Percentiles rank a stretch among this genome's conserved stretches.
phyloP scores from a whole-genome alignment of 2,797 vertebrate species.

The Pogoniulus pusillus region DNA sequence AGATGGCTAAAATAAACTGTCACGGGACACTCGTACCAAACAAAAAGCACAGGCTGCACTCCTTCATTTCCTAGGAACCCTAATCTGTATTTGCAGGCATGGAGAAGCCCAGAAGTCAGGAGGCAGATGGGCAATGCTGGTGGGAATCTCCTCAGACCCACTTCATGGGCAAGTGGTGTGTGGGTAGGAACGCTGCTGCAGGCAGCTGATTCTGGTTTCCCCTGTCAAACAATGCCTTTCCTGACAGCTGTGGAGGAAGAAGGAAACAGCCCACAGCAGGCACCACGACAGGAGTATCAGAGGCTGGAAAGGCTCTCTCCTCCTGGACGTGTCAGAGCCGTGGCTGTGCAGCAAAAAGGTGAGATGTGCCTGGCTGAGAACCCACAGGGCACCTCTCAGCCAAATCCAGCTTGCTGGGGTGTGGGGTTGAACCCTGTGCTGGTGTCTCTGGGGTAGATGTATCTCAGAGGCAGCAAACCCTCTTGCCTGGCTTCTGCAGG shows the following conservation, averaged over 20 bases:
- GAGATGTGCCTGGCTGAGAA: background rate
- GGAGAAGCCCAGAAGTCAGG: background rate
- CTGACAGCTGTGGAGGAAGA: background rate
- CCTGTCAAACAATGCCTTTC: background rate
- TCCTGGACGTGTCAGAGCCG: fast-evolving
- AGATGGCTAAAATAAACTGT: constrained; percentile 16
- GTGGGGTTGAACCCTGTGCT: background rate
- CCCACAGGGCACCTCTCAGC: fast-evolving
- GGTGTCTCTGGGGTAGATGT: background rate
- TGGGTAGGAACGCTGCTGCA: background rate
- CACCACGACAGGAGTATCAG: fast-evolving
- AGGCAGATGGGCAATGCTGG: background rate
- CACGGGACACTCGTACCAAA: background rate
- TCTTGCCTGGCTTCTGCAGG: background rate
- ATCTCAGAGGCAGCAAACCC: background rate
- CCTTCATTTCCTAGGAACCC: background rate
- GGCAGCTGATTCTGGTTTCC: background rate
- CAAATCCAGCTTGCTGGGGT: fast-evolving
- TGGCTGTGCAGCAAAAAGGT: background rate
- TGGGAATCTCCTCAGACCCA: background rate
- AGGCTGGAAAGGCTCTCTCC: background rate
- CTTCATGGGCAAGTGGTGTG: background rate
- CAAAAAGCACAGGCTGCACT: background rate
- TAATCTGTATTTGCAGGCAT: background rate
- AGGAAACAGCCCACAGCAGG: background rate